Conservation (phyloP, 2,113 vertebrate genomes). For the Zeus faber region DNA sequence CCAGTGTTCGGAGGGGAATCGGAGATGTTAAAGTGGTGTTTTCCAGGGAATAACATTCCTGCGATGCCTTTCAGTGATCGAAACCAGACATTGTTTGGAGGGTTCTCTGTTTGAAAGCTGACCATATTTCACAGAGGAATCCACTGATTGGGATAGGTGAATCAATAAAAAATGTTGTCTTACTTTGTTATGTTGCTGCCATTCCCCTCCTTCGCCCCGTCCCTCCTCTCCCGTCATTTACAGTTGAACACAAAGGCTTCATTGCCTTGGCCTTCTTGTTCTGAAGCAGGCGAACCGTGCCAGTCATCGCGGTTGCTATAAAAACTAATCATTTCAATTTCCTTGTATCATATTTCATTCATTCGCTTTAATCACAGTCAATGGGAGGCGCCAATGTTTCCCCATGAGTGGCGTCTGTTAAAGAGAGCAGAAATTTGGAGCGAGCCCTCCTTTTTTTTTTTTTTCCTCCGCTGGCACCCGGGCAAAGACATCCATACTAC, state of each 20-base stretch:
- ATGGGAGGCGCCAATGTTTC: conserved; percentile 66
- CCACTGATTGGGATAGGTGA: conserved; percentile 42
- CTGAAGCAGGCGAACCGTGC: conserved; percentile 31
- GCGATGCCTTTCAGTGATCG: conserved; percentile 40
- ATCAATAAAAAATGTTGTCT: conserved; percentile 62
- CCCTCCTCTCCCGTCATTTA: conserved; percentile 34
- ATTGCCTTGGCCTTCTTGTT: conserved; percentile 49
- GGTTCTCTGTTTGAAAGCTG: conserved; percentile 49
- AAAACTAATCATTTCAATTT: conserved; percentile 75
- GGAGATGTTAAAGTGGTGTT: conserved; percentile 18
- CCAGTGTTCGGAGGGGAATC: conserved; percentile 4
- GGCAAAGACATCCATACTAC: conserved; percentile 54
- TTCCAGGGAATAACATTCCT: conserved; percentile 28
- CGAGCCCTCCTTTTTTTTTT: background rate
- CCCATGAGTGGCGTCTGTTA: conserved; percentile 51
- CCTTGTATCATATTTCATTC: conserved; percentile 75
- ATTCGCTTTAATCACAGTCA: conserved; percentile 72
- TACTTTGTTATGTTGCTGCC: conserved; percentile 37
- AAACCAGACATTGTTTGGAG: conserved; percentile 55
- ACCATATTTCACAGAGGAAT: conserved; percentile 48
- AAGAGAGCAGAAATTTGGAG: conserved; percentile 50
- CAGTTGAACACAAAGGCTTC: conserved; percentile 55
- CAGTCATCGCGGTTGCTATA: conserved; percentile 66
- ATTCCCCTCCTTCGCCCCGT: conserved; percentile 21
- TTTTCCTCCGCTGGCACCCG: conserved; percentile 40